Percentiles rank a stretch among this genome's conserved stretches.
Evolutionary conservation across 1,140 invertebrate genomes (phyloP).

Genomic region (Ericerus pela): DNA sequence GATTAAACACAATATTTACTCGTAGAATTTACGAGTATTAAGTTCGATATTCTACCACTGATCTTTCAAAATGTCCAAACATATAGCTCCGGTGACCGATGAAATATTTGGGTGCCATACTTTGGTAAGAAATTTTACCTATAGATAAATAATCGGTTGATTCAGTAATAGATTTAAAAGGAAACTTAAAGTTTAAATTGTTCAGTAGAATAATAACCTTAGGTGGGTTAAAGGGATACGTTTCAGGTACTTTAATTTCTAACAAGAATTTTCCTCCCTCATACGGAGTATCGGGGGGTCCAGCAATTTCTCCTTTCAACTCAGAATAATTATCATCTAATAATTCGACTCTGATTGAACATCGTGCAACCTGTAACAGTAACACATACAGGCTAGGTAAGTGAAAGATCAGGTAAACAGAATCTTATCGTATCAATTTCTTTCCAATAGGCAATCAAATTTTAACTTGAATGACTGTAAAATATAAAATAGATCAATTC

Average conservation of each 20-base stretch:
- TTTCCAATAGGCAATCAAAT: too few species aligned
- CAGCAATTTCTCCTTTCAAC: slow-evolving; percentile 76
- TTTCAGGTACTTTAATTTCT: slow-evolving; percentile 96
- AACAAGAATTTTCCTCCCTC: slow-evolving; percentile 86
- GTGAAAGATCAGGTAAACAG: too few species aligned
- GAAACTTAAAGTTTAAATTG: too few species aligned
- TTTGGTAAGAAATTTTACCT: slow-evolving; percentile 87
- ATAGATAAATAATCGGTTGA: slow-evolving; percentile 20
- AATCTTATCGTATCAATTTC: too few species aligned
- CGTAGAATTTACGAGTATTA: background rate
- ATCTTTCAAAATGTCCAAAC: slow-evolving; percentile 97
- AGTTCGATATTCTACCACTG: slow-evolving; percentile 56
- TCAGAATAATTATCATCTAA: slow-evolving; percentile 83
- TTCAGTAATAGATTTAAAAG: too few species aligned
- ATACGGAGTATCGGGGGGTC: slow-evolving; percentile 91
- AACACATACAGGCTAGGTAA: background rate
- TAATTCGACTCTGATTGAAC: slow-evolving; percentile 81
- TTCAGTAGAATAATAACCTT: slow-evolving; percentile 48
- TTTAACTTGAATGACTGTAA: background rate
- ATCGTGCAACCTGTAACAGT: slow-evolving; percentile 61
- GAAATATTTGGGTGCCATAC: slow-evolving; percentile 99
- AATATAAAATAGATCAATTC: background rate
- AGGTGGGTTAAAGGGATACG: slow-evolving; percentile 98
- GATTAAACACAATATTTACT: background rate
- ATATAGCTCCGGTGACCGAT: slow-evolving; percentile 96